Conservation (phyloP, 1,140 invertebrate species). For the Drosophila navojoa region DNA sequence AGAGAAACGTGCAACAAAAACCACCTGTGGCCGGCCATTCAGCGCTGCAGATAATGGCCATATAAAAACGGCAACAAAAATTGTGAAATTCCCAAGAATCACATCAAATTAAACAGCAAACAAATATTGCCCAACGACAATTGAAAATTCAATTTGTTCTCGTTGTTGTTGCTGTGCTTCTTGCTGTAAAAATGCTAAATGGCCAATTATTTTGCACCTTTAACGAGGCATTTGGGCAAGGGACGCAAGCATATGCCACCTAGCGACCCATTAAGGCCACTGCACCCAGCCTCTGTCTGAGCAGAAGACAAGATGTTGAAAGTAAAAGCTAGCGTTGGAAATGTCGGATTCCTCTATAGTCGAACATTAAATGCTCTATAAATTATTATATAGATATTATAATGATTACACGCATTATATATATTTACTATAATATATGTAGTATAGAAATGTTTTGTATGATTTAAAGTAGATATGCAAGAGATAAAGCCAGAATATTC, state of each 20-base stretch:
- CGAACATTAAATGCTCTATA: background rate
- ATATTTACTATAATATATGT: no score
- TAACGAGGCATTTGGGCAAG: slow-evolving; percentile 44
- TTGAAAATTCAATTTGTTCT: slow-evolving; percentile 56
- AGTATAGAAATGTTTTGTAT: no score
- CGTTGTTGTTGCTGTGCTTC: background rate
- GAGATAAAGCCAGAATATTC: no score
- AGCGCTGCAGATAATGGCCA: slow-evolving; percentile 35
- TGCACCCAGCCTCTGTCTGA: slow-evolving; percentile 15
- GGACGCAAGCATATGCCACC: slow-evolving; percentile 15
- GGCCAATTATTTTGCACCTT: slow-evolving; percentile 74
- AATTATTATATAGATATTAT: no score
- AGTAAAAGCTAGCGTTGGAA: background rate
- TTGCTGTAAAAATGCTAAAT: slow-evolving; percentile 65
- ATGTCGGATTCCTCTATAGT: background rate
- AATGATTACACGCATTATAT: no score
- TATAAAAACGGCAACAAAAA: slow-evolving; percentile 52
- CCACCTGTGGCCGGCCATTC: slow-evolving; percentile 61
- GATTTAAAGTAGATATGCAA: no score
- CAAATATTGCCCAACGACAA: slow-evolving; percentile 18
- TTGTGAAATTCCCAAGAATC: background rate
- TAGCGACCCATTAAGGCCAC: slow-evolving; percentile 17
- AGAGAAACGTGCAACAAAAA: slow-evolving; percentile 32
- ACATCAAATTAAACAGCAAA: slow-evolving; percentile 54
- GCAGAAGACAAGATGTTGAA: slow-evolving; percentile 24